phyloP scores from a whole-genome alignment of 2,113 vertebrate genomes.

The Cricetomys ansorgei region DNA sequence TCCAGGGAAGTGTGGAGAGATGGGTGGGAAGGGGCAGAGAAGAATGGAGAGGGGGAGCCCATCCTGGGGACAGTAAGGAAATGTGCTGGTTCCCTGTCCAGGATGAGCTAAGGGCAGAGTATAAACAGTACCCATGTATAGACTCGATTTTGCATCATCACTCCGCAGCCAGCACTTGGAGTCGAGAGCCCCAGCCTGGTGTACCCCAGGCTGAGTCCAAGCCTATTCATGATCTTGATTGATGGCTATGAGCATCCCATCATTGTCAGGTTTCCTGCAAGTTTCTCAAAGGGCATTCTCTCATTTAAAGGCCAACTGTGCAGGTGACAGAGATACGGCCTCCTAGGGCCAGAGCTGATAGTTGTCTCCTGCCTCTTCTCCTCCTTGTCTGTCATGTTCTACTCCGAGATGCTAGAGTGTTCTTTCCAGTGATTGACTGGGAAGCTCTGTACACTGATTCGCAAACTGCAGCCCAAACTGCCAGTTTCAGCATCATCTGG shows the following conservation, averaged over 20 bases:
- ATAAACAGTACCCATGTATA: neutral
- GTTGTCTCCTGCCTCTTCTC: neutral
- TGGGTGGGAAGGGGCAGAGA: too few species aligned
- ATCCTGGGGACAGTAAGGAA: neutral
- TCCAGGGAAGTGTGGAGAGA: neutral
- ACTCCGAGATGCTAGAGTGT: neutral
- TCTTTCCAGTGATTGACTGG: neutral
- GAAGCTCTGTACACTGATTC: neutral
- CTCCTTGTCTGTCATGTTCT: neutral
- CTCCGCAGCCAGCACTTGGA: neutral
- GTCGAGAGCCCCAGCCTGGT: neutral
- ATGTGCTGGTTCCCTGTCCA: accelerated
- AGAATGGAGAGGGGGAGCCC: neutral
- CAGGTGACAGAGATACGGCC: neutral
- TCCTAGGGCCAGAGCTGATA: neutral
- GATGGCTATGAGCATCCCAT: accelerated
- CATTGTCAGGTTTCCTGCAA: too few species aligned
- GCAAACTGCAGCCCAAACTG: neutral
- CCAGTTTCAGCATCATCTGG: neutral
- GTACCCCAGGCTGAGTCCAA: neutral
- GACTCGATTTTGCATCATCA: neutral
- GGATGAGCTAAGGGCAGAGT: neutral
- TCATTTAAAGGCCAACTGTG: neutral
- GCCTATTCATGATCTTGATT: neutral
- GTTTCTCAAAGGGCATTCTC: neutral